phyloP scores from a whole-genome alignment of 2,888 invertebrate genomes.

The Euspilapteryx auroguttella region DNA sequence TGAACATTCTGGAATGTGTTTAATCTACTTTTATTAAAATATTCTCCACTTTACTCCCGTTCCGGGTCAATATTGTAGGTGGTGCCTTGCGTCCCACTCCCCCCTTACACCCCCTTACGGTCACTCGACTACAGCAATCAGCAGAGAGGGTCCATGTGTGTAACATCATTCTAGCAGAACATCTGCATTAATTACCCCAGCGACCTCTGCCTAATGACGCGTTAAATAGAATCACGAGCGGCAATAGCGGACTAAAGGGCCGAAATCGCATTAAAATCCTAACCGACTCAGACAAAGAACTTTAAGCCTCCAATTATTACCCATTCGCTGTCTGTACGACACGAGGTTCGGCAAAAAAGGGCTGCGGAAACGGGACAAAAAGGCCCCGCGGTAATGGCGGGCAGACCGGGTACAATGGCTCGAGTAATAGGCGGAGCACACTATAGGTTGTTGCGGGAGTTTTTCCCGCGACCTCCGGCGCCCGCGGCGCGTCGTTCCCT shows the following conservation, averaged over 20 bases:
- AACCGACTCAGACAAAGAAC: constrained; percentile 31
- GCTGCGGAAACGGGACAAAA: constrained; percentile 22
- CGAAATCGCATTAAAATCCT: constrained; percentile 30
- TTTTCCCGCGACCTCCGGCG: constrained; percentile 15
- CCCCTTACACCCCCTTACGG: too few relatives aligned
- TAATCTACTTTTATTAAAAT: constrained; percentile 1
- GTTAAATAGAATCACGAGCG: constrained; percentile 26
- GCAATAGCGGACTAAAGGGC: constrained; percentile 13
- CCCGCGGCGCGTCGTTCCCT: constrained; percentile 25
- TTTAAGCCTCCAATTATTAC: constrained; percentile 47
- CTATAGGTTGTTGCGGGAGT: constrained; percentile 23
- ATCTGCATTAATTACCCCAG: constrained; percentile 3
- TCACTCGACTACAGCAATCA: too few relatives aligned
- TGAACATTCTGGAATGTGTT: constrained; percentile 1
- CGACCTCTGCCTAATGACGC: constrained; percentile 20
- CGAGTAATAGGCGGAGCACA: too few relatives aligned
- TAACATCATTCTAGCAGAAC: neutral
- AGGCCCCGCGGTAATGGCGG: constrained; percentile 35
- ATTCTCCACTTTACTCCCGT: neutral
- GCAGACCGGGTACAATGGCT: too few relatives aligned
- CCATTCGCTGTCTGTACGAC: constrained; percentile 48
- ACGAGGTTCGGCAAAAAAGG: constrained; percentile 31
- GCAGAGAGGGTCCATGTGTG: too few relatives aligned
- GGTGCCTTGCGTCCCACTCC: too few relatives aligned
- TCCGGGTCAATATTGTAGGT: too few relatives aligned